Percentiles rank a stretch among this genome's conserved stretches.
Evolutionary conservation across 2,888 invertebrate genomes (phyloP).

Genomic region (Xylophagus ater): DNA sequence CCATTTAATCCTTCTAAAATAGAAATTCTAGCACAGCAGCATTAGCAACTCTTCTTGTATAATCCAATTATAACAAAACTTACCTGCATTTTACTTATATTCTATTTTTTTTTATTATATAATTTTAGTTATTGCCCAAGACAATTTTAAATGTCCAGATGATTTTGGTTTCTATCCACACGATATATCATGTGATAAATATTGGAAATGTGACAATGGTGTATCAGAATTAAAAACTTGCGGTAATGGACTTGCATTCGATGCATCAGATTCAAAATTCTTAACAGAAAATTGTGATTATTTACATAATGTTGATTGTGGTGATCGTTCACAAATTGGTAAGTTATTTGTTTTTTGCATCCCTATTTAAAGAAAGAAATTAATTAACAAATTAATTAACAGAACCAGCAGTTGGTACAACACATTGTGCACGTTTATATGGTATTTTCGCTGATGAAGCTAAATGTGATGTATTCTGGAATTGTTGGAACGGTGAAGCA

Average conservation of each 20-base stretch:
- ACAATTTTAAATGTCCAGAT: slow-evolving; percentile 84
- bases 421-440: slow-evolving; percentile 77
- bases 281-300: slow-evolving; percentile 92
- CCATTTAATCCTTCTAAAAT: too few relatives aligned
- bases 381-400: slow-evolving; percentile 18
- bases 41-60: too few relatives aligned
- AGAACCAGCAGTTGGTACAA: slow-evolving; percentile 76
- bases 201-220: slow-evolving; percentile 90
- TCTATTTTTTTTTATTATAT: slow-evolving; percentile 19
- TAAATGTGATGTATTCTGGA: slow-evolving; percentile 92
- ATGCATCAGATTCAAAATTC: slow-evolving; percentile 77
- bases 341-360: slow-evolving; percentile 28
- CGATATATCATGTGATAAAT: slow-evolving; percentile 81
- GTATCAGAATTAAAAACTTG: slow-evolving; percentile 82
- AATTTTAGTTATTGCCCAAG: slow-evolving; percentile 60
- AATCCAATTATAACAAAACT: too few relatives aligned
- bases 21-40: too few relatives aligned
- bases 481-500: slow-evolving; percentile 92
- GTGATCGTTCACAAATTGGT: slow-evolving; percentile 78
- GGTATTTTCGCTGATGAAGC: slow-evolving; percentile 83
- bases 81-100: background rate
- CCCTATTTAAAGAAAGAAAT: background rate
- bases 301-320: slow-evolving; percentile 88
- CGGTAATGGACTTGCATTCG: slow-evolving; percentile 88
- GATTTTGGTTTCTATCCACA: slow-evolving; percentile 93